A percentile compares a stretch with the other conserved stretches of the same genome.
Evolutionary conservation across 2,888 invertebrate genomes (phyloP).

Genomic region (Euzophera pinguis): DNA sequence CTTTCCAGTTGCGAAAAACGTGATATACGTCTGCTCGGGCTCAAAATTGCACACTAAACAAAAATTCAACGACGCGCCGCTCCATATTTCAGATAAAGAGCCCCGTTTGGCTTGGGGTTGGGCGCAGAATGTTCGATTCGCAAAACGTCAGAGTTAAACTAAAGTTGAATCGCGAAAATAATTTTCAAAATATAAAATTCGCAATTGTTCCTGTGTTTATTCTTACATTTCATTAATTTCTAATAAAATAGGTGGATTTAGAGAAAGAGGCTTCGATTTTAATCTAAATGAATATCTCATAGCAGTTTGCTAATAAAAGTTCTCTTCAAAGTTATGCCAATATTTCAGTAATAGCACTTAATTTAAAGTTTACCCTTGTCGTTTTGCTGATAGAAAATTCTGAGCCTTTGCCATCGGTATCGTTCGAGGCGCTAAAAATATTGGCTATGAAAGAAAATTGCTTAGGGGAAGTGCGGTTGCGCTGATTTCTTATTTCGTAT

Average conservation of each 20-base stretch:
- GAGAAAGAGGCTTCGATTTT: too few relatives aligned
- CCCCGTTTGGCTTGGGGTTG: conserved; percentile 22
- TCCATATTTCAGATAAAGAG: conserved; percentile 60
- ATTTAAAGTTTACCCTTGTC: neutral
- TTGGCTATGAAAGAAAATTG: conserved; percentile 71
- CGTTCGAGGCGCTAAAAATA: conserved; percentile 52
- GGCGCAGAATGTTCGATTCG: neutral
- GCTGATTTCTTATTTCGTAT: conserved; percentile 75
- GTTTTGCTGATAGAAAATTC: neutral
- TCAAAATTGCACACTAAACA: conserved; percentile 70
- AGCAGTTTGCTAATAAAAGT: neutral
- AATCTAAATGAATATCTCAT: too few relatives aligned
- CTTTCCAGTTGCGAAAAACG: conserved; percentile 60
- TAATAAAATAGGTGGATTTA: too few relatives aligned
- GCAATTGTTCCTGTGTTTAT: neutral
- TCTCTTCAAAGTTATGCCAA: neutral
- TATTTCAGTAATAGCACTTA: neutral
- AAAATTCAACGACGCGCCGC: conserved; percentile 62
- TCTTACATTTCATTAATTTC: too few relatives aligned
- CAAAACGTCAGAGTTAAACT: neutral
- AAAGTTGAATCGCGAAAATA: too few relatives aligned
- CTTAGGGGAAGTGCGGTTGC: conserved; percentile 63
- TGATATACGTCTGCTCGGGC: conserved; percentile 61
- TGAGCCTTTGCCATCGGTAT: conserved; percentile 7
- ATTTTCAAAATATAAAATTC: neutral